Conservation (phyloP, 2,888 invertebrate genomes). For the Eupeodes latifasciatus region DNA sequence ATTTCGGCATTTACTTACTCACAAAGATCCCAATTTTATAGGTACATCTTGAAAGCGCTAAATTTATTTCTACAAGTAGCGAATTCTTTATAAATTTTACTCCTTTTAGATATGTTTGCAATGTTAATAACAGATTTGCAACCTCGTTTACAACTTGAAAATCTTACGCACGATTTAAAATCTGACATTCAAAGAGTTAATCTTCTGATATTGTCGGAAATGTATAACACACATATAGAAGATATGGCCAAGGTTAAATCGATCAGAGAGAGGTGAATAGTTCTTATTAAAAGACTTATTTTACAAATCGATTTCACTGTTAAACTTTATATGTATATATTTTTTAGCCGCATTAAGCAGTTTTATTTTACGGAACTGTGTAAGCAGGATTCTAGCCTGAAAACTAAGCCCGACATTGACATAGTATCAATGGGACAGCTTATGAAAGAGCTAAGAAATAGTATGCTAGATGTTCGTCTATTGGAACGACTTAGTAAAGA, state of each 20-base stretch:
- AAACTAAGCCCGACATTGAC: constrained; percentile 81
- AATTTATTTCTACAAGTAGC: neutral
- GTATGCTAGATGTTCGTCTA: constrained; percentile 81
- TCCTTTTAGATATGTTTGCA: constrained; percentile 80
- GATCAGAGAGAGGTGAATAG: constrained; percentile 79
- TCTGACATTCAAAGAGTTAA: constrained; percentile 82
- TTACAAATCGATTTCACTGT: neutral
- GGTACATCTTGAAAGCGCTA: constrained; percentile 77
- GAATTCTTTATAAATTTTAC: neutral
- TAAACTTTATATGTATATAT: constrained; percentile 12
- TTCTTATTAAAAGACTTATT: neutral
- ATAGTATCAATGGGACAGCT: constrained; percentile 82
- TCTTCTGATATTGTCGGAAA: constrained; percentile 82
- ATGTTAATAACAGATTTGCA: constrained; percentile 81
- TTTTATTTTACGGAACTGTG: constrained; percentile 83
- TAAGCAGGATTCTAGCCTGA: constrained; percentile 82
- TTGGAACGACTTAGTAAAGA: constrained; percentile 82
- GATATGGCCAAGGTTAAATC: constrained; percentile 79
- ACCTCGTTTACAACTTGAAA: constrained; percentile 78
- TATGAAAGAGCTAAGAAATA: constrained; percentile 82
- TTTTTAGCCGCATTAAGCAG: constrained; percentile 82
- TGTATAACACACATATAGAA: constrained; percentile 81
- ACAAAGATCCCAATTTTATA: constrained; percentile 82
- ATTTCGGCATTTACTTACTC: constrained; percentile 81
- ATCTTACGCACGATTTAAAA: constrained; percentile 81